Percentiles rank a stretch among this genome's conserved stretches.
Evolutionary conservation across 2,888 invertebrate genomes (phyloP).

Genomic region (Melanophora roralis): DNA sequence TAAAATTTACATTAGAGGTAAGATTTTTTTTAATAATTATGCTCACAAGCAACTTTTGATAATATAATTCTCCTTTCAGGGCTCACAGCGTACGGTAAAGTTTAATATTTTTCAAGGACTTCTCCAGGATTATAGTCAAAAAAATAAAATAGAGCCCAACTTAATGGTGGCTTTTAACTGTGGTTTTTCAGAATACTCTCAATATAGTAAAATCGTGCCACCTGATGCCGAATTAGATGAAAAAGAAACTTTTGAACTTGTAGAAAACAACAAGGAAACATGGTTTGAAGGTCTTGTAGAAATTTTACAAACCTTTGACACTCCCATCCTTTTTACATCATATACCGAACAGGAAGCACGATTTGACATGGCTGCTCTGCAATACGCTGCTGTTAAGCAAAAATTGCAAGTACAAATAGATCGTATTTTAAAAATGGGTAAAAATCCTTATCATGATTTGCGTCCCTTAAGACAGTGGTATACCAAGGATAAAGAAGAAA

Average conservation of each 20-base stretch:
- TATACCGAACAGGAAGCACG: slow-evolving; percentile 66
- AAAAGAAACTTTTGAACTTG: slow-evolving; percentile 1
- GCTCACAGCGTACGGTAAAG: slow-evolving; percentile 49
- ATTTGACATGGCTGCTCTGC: slow-evolving; percentile 67
- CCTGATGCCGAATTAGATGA: slow-evolving; percentile 2
- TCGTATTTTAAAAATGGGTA: slow-evolving; percentile 61
- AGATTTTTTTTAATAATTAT: not conserved
- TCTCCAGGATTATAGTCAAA: slow-evolving; percentile 64
- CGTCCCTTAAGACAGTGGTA: slow-evolving; percentile 69
- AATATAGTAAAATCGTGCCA: not conserved
- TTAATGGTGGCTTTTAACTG: slow-evolving; percentile 70
- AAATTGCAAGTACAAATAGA: slow-evolving; percentile 58
- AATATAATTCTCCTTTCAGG: slow-evolving; percentile 32
- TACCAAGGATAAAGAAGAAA: slow-evolving; percentile 64
- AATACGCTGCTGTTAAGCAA: slow-evolving; percentile 44
- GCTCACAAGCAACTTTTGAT: not conserved
- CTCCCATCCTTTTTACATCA: slow-evolving; percentile 72
- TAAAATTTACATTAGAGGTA: slow-evolving; percentile 35
- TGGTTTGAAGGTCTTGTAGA: slow-evolving; percentile 65
- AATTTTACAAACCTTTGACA: slow-evolving; percentile 65
- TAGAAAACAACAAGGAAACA: slow-evolving; percentile 24
- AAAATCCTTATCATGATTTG: slow-evolving; percentile 71
- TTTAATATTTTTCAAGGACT: slow-evolving; percentile 51
- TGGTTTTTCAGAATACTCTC: slow-evolving; percentile 67
- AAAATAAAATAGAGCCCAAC: slow-evolving; percentile 59